These are phyloP conservation scores for Heloderma charlesbogerti DNA, from an alignment of 2,113 vertebrate genomes.

Conservation along the genomic window DNA sequence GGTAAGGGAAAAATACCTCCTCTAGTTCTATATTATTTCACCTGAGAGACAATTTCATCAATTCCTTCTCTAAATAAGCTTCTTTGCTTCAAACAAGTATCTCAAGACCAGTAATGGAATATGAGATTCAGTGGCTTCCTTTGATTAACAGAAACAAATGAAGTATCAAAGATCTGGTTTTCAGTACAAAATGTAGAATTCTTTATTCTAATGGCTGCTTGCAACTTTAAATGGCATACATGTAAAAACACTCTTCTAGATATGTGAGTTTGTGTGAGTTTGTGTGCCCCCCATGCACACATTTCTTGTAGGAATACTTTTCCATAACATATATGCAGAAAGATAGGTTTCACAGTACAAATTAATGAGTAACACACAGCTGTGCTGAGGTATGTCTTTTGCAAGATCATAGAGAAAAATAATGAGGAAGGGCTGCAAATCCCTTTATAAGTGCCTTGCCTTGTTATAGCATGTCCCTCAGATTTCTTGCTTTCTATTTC, in stretches of 20 bases:
- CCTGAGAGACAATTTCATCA: neutral
- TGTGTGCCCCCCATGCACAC: neutral
- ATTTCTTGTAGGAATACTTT: neutral
- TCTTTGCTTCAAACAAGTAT: neutral
- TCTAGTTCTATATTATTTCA: neutral
- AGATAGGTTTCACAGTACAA: neutral
- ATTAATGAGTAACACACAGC: neutral
- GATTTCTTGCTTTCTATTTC: neutral
- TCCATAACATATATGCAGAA: neutral
- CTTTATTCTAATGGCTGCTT: neutral
- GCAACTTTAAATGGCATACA: neutral
- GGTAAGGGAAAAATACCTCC: neutral
- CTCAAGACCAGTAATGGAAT: neutral
- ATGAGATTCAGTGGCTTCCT: neutral
- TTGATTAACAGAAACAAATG: constrained; percentile 7
- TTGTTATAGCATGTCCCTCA: neutral
- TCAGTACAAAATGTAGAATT: neutral
- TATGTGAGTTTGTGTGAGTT: neutral
- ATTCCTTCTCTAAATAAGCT: constrained; percentile 21
- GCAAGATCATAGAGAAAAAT: neutral
- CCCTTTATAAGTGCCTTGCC: neutral
- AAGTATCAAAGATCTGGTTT: neutral
- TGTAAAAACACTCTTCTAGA: neutral
- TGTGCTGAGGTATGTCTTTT: neutral
- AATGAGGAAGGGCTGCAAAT: neutral